These are phyloP conservation scores for Zosterops japonicus DNA, from an alignment of 2,113 vertebrate genomes.

Conservation along the genomic window DNA sequence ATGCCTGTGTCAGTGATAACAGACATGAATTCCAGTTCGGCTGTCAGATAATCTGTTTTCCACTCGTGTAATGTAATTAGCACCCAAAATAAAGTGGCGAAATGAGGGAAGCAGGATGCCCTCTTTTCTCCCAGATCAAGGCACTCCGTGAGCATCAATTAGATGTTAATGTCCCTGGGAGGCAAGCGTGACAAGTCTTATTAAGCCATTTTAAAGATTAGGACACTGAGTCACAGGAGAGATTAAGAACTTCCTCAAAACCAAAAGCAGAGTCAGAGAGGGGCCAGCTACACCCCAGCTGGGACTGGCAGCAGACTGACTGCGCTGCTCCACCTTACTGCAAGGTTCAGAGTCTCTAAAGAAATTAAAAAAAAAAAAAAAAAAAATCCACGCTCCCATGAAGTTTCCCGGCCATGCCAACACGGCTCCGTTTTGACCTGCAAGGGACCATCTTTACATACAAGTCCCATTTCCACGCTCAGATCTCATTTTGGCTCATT, in stretches of 20 bases:
- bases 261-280: not conserved
- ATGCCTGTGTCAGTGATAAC: not conserved
- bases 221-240: constrained; percentile 38
- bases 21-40: not conserved
- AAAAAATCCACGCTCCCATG: fast-evolving
- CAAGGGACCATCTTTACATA: not conserved
- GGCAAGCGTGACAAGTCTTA: constrained; percentile 49
- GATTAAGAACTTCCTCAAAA: constrained; percentile 58
- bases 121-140: constrained; percentile 40
- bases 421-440: not conserved
- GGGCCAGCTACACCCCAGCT: not conserved
- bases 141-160: constrained; percentile 34
- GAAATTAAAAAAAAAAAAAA: fast-evolving
- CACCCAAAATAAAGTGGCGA: not conserved
- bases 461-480: not conserved
- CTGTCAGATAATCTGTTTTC: not conserved
- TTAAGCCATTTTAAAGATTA: constrained; percentile 51
- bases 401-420: not conserved
- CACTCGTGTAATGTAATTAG: not conserved
- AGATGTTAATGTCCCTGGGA: constrained; percentile 43
- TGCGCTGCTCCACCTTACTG: not conserved
- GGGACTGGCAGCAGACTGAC: not conserved
- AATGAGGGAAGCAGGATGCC: not conserved
- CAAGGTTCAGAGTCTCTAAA: too few relatives aligned
- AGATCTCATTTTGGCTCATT: not conserved